These are phyloP conservation scores for Diacarnus erythraeanus DNA, from an alignment of 37 sponge, comb jelly and placozoan genomes.

Conservation along the genomic window DNA sequence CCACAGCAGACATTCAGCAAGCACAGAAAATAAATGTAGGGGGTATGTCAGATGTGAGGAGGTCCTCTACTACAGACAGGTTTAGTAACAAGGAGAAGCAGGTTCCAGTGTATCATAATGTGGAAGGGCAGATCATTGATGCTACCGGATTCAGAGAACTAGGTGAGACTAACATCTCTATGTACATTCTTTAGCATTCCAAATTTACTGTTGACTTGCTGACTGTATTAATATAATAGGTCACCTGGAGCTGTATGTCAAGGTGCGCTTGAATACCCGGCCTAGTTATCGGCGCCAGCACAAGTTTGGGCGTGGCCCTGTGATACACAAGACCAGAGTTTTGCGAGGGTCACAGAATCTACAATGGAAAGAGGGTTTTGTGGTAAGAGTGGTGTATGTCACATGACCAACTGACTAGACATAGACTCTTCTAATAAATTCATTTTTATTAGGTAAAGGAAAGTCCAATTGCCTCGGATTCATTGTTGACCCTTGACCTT, in stretches of 20 bases:
- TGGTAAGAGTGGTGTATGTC: constrained; percentile 21
- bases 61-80: not conserved
- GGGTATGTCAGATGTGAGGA: not conserved
- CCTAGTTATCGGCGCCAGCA: constrained; percentile 44
- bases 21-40: constrained; percentile 13
- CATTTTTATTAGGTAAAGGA: constrained; percentile 46
- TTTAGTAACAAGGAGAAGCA: not conserved
- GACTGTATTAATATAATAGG: constrained; percentile 17
- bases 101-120: constrained; percentile 13
- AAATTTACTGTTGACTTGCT: not conserved
- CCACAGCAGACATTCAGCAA: constrained; percentile 32
- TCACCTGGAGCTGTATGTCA: constrained; percentile 57
- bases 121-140: constrained; percentile 47
- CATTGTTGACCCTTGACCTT: constrained; percentile 62
- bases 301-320: constrained; percentile 56
- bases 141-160: constrained; percentile 66
- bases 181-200: too few species aligned
- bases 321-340: constrained; percentile 43
- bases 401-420: not conserved
- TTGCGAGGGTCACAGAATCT: constrained; percentile 33
- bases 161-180: constrained; percentile 38
- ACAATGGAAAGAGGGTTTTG: constrained; percentile 50
- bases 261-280: constrained; percentile 56
- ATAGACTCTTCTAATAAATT: not conserved
- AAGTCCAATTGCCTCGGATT: constrained; percentile 41